Evolutionary conservation across 2,888 invertebrate genomes (phyloP).

Genomic region (Anthophora plumipes): DNA sequence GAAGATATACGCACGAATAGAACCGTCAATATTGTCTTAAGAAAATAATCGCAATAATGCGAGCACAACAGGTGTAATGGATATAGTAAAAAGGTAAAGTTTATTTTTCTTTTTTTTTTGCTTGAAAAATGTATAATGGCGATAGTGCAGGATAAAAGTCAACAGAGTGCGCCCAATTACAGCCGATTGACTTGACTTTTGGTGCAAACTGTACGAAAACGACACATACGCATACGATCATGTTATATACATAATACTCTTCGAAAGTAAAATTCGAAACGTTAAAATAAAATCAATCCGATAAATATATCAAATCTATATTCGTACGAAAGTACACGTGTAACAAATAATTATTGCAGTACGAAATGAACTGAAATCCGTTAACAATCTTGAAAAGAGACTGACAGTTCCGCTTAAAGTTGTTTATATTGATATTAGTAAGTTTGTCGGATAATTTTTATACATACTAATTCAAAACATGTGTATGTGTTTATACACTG

Average conservation of each 20-base stretch:
- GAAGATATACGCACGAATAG: neutral
- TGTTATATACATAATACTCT: no score
- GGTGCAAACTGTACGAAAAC: neutral
- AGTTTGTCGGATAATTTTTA: neutral
- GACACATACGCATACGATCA: neutral
- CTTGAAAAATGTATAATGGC: no score
- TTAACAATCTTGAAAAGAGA: neutral
- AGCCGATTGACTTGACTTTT: neutral
- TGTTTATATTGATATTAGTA: neutral
- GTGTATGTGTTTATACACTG: neutral
- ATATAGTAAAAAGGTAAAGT: neutral
- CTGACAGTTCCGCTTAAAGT: neutral
- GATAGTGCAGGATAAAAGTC: neutral
- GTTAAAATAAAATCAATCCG: no score
- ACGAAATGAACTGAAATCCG: neutral
- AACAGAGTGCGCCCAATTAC: neutral
- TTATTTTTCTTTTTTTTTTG: neutral
- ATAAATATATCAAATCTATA: no score
- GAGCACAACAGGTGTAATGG: neutral
- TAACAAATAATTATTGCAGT: no score
- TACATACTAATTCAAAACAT: neutral
- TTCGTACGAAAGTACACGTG: no score
- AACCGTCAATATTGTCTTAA: neutral
- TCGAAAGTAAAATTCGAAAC: no score
- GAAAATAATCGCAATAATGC: neutral